These are phyloP conservation scores for Characodon lateralis DNA, from an alignment of 2,797 vertebrate genomes.

Conservation along the genomic window DNA sequence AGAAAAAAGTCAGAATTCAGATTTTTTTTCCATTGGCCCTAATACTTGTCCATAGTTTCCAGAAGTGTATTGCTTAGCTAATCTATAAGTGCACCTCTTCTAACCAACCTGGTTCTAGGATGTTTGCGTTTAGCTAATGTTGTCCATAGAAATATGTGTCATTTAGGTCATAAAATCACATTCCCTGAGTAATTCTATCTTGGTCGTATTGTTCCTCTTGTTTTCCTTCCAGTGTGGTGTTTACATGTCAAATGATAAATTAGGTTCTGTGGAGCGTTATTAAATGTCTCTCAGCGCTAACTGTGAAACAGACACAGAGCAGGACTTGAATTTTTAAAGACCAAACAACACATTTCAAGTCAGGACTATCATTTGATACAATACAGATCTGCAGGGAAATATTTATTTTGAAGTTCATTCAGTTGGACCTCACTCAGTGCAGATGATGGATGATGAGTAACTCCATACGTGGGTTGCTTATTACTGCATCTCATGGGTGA, in stretches of 20 bases:
- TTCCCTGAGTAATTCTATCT: background rate
- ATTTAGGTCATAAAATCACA: background rate
- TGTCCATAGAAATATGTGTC: background rate
- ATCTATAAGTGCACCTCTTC: background rate
- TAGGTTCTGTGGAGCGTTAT: background rate
- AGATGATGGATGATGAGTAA: background rate
- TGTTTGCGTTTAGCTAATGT: background rate
- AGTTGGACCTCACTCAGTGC: background rate
- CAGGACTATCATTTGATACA: background rate
- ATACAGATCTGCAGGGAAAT: background rate
- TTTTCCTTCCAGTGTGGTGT: background rate
- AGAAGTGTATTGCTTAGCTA: no score
- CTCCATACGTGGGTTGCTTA: background rate
- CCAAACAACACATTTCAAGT: background rate
- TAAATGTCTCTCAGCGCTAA: background rate
- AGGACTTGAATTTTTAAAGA: background rate
- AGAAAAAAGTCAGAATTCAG: no score
- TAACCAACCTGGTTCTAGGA: background rate
- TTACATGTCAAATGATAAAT: background rate
- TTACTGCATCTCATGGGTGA: background rate
- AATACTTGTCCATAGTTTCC: no score
- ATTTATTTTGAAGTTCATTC: background rate
- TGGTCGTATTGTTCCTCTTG: background rate
- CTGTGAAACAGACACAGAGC: background rate
- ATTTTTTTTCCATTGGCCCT: no score